These are phyloP conservation scores for Moxostoma hubbsi DNA, from an alignment of 2,797 vertebrate species.

Conservation along the genomic window DNA sequence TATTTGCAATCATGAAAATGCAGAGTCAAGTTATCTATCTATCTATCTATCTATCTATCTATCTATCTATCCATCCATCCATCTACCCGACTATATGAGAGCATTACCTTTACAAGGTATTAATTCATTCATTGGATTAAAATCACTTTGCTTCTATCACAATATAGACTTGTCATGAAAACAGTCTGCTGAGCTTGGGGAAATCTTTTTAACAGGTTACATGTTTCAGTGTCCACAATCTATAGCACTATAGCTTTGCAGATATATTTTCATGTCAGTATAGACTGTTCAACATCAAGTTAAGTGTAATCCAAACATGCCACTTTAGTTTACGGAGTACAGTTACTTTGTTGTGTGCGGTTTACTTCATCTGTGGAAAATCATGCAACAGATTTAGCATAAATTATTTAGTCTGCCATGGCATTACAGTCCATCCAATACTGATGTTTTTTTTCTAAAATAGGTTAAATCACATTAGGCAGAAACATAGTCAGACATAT, in stretches of 20 bases:
- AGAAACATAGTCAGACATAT: no score
- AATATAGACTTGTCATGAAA: no score
- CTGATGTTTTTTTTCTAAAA: no score
- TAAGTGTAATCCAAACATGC: not conserved
- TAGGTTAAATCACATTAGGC: no score
- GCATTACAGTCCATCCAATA: not conserved
- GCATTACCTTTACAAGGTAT: not conserved
- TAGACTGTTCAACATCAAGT: not conserved
- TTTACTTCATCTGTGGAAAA: not conserved
- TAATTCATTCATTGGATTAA: not conserved
- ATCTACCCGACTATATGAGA: not conserved
- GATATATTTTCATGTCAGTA: not conserved
- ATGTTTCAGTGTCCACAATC: not conserved
- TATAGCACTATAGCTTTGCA: not conserved
- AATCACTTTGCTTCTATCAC: not conserved
- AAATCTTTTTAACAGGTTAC: no score
- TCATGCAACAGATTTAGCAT: not conserved
- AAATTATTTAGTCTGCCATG: not conserved
- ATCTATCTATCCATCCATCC: no score
- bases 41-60: no score
- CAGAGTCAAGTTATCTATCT: no score
- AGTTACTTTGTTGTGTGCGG: not conserved
- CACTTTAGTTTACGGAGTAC: slow-evolving; percentile 9
- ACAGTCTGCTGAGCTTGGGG: no score
- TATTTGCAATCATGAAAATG: no score